These are phyloP conservation scores for Desmophyllum pertusum DNA, from an alignment of 92 coral and sea anemone species.

Conservation along the genomic window DNA sequence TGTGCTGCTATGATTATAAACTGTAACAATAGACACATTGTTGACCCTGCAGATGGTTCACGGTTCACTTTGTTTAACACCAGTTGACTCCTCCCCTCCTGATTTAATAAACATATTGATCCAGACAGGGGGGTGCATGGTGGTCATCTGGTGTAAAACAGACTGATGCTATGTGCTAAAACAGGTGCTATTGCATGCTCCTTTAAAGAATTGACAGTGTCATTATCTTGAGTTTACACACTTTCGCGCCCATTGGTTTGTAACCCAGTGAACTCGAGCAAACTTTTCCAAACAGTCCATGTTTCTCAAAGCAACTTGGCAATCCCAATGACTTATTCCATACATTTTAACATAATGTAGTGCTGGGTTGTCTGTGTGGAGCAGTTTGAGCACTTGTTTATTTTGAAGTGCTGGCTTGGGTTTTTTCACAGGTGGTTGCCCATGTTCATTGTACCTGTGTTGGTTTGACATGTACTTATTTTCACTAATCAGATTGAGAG, in stretches of 20 bases:
- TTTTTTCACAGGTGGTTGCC: slow-evolving; percentile 20
- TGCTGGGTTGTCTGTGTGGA: background rate
- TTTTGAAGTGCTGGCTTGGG: slow-evolving; percentile 13
- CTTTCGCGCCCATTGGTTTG: background rate
- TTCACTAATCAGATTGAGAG: slow-evolving; percentile 43
- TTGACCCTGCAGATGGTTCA: background rate
- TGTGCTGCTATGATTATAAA: background rate
- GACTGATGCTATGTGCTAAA: background rate
- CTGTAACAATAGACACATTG: background rate
- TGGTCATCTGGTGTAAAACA: background rate
- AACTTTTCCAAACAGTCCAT: background rate
- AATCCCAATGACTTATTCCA: too few relatives aligned
- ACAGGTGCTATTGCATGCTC: slow-evolving; percentile 11
- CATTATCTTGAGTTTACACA: background rate
- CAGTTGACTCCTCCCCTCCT: slow-evolving; percentile 3
- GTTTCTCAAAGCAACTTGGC: background rate
- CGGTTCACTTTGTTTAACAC: background rate
- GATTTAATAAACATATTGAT: background rate
- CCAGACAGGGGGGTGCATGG: background rate
- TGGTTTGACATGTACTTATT: slow-evolving; percentile 40
- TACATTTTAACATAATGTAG: background rate
- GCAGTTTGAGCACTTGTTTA: background rate
- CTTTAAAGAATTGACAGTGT: slow-evolving; percentile 12
- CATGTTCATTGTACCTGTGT: slow-evolving; percentile 35
- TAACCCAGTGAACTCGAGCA: background rate